Evolutionary conservation across 2,113 vertebrate genomes (phyloP).

Genomic region (Oenanthe melanoleuca): DNA sequence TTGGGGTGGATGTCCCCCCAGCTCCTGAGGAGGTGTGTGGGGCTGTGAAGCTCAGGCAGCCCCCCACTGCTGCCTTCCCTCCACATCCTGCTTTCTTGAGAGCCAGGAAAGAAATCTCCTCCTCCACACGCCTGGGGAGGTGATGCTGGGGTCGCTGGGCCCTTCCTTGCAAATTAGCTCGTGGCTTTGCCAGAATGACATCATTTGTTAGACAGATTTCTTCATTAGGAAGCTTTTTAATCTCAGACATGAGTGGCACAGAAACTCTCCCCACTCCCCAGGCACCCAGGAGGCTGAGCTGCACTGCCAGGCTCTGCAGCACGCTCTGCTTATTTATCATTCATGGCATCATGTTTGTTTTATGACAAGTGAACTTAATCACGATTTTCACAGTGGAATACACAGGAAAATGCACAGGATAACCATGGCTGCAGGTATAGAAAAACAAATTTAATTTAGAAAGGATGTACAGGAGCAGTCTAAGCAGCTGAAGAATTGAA

Average conservation of each 20-base stretch:
- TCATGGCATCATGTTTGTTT: conserved; percentile 42
- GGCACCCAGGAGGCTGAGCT: neutral
- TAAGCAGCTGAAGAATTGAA: neutral
- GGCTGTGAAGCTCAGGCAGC: fast-evolving
- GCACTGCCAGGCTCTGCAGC: conserved; percentile 15
- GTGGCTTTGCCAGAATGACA: conserved; percentile 26
- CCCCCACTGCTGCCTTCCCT: neutral
- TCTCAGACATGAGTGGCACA: neutral
- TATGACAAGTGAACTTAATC: conserved; percentile 53
- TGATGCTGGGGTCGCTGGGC: neutral
- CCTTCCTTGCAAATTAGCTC: neutral
- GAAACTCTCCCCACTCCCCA: neutral
- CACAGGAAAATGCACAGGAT: neutral
- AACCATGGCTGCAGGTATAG: conserved; percentile 18
- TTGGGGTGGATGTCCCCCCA: neutral
- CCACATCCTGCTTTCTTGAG: fast-evolving
- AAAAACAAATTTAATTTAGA: conserved; percentile 20
- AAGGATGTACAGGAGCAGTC: neutral
- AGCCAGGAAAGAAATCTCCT: neutral
- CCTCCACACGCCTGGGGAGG: fast-evolving
- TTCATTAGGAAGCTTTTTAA: conserved; percentile 44
- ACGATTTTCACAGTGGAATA: conserved; percentile 23
- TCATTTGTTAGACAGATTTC: conserved; percentile 36
- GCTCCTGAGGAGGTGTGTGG: neutral
- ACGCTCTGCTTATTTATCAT: conserved; percentile 22